Evolutionary conservation across 1,140 invertebrate genomes (phyloP).

Genomic region (Ylistrum balloti): DNA sequence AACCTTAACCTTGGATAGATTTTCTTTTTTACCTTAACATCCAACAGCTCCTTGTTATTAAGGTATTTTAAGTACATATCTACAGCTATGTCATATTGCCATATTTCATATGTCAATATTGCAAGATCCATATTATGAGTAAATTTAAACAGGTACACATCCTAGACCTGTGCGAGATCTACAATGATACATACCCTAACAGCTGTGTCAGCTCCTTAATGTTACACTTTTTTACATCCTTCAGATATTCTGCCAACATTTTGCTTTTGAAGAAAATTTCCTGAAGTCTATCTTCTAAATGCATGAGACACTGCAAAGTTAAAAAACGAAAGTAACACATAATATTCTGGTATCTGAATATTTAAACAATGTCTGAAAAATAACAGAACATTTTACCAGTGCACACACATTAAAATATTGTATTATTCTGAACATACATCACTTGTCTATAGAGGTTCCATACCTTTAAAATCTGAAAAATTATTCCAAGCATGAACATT

Average conservation of each 20-base stretch:
- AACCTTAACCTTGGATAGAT: too few relatives aligned
- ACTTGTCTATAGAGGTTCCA: too few relatives aligned
- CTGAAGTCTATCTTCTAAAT: constrained; percentile 91
- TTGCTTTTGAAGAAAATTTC: constrained; percentile 94
- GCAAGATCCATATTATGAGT: too few relatives aligned
- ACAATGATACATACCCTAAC: constrained; percentile 84
- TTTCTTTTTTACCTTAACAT: too few relatives aligned
- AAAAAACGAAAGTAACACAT: constrained; percentile 41
- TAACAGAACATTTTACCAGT: not conserved
- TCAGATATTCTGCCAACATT: constrained; percentile 91
- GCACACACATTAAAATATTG: too few relatives aligned
- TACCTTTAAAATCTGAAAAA: too few relatives aligned
- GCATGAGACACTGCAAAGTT: constrained; percentile 89
- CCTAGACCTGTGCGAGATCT: not conserved
- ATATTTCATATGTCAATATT: too few relatives aligned
- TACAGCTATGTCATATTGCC: too few relatives aligned
- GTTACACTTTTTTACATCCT: constrained; percentile 85
- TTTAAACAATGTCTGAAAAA: not conserved
- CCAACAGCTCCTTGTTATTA: too few relatives aligned
- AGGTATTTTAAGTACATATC: too few relatives aligned
- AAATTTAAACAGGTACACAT: not conserved
- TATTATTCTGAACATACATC: too few relatives aligned
- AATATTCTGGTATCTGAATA: not conserved
- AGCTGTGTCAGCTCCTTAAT: constrained; percentile 89
- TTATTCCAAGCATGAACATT: too few relatives aligned